Evolutionary conservation across 2,113 vertebrate genomes (phyloP).

Genomic region (Hypomesus transpacificus): DNA sequence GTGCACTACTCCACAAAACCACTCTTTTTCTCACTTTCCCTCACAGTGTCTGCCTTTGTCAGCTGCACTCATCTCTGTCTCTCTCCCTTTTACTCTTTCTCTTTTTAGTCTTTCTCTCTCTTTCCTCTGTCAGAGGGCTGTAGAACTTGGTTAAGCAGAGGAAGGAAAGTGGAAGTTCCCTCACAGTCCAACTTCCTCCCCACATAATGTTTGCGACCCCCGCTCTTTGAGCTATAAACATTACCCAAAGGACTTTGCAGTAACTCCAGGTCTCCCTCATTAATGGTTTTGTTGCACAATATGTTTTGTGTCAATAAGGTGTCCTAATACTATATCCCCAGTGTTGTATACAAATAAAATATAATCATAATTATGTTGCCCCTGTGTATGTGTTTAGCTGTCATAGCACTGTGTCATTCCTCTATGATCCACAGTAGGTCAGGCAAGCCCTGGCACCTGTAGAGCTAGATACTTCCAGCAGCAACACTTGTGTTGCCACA

Average conservation of each 20-base stretch:
- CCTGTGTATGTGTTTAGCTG: neutral
- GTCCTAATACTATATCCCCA: neutral
- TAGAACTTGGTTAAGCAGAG: constrained; percentile 52
- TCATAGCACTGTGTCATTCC: neutral
- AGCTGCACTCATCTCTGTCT: constrained; percentile 22
- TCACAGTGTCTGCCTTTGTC: constrained; percentile 49
- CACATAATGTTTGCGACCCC: constrained; percentile 63
- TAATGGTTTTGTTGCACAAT: constrained; percentile 22
- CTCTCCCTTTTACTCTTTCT: constrained; percentile 2
- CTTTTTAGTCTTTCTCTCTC: neutral
- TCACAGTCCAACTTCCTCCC: constrained; percentile 67
- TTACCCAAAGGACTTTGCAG: constrained; percentile 69
- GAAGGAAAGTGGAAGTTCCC: constrained; percentile 74
- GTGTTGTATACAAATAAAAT: neutral
- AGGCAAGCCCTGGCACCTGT: constrained; percentile 31
- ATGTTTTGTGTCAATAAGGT: constrained; percentile 23
- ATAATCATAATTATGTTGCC: neutral
- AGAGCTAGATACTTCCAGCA: constrained; percentile 34
- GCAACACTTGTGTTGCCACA: constrained; percentile 1
- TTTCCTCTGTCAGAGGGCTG: constrained; percentile 33
- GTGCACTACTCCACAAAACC: constrained; percentile 41
- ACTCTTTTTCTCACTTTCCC: constrained; percentile 50
- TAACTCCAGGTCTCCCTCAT: constrained; percentile 38
- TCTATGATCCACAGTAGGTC: neutral
- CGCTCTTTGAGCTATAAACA: constrained; percentile 47